These are phyloP conservation scores for Cricetomys ansorgei DNA, from an alignment of 2,113 vertebrate species.

Conservation along the genomic window DNA sequence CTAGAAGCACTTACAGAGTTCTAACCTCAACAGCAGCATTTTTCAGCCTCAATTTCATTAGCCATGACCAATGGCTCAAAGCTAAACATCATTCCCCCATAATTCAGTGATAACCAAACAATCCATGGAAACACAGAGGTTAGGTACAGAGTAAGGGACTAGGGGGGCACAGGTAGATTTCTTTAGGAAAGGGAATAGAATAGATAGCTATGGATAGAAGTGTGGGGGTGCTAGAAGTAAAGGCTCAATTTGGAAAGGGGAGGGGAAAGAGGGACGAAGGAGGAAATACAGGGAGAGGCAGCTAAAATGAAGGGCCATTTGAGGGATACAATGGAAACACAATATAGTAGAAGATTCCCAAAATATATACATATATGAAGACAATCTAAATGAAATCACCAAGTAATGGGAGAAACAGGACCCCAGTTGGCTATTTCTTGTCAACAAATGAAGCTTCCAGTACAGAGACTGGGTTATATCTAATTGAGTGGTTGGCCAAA, in stretches of 20 bases:
- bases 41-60: slow-evolving; percentile 43
- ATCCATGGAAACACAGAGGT: not conserved
- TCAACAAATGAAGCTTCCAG: not conserved
- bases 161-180: not conserved
- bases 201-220: not conserved
- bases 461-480: not conserved
- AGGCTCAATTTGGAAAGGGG: not conserved
- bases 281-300: not conserved
- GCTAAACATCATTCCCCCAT: slow-evolving; percentile 14
- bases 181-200: not conserved
- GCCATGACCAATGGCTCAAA: slow-evolving; percentile 17
- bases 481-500: not conserved
- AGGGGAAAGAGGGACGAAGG: not conserved
- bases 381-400: not conserved
- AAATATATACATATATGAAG: not conserved
- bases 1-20: slow-evolving; percentile 15
- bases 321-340: not conserved
- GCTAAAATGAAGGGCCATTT: not conserved
- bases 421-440: not conserved
- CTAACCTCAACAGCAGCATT: not conserved
- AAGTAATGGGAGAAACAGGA: not conserved
- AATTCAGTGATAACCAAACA: not conserved
- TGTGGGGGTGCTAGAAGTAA: not conserved
- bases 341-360: not conserved
- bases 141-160: not conserved